phyloP scores from a whole-genome alignment of 2,797 vertebrate genomes.

The Hemibagrus guttatus region DNA sequence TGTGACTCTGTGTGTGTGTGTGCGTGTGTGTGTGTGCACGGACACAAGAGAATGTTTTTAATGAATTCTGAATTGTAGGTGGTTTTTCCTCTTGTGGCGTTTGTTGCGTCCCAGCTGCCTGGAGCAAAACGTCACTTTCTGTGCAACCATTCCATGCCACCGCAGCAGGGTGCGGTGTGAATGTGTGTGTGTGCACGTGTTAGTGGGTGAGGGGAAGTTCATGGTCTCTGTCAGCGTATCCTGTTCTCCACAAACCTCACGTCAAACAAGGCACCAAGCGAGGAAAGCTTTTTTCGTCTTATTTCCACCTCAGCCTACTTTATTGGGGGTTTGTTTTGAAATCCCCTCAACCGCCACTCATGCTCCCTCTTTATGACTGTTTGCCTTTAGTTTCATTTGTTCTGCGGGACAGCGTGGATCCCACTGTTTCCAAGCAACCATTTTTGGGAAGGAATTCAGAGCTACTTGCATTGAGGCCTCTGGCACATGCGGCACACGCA shows the following conservation, averaged over 20 bases:
- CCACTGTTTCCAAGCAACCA: conserved; percentile 68
- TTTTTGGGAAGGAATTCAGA: conserved; percentile 68
- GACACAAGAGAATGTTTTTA: not conserved
- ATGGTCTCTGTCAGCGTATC: conserved; percentile 35
- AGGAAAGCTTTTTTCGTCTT: conserved; percentile 54
- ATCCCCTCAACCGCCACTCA: conserved; percentile 60
- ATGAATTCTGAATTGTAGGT: conserved; percentile 46
- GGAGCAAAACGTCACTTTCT: conserved; percentile 65
- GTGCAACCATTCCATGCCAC: conserved; percentile 60
- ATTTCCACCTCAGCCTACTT: conserved; percentile 53
- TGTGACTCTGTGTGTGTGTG: not conserved
- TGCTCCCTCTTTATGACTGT: conserved; percentile 61
- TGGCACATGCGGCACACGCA: conserved; percentile 59
- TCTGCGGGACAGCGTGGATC: conserved; percentile 56
- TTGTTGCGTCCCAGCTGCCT: conserved; percentile 60
- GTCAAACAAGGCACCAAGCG: conserved; percentile 51
- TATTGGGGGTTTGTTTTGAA: conserved; percentile 66
- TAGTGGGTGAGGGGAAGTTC: conserved; percentile 32
- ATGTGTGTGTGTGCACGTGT: conserved; percentile 11
- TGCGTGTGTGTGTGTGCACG: conserved; percentile 15
- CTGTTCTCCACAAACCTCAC: conserved; percentile 37
- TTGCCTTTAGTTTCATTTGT: conserved; percentile 69
- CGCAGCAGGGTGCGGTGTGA: conserved; percentile 50
- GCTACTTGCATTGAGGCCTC: conserved; percentile 64
- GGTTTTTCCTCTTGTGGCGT: conserved; percentile 70